Evolutionary conservation across 2,113 vertebrate species (phyloP).

Genomic region (Trogon melanurus): DNA sequence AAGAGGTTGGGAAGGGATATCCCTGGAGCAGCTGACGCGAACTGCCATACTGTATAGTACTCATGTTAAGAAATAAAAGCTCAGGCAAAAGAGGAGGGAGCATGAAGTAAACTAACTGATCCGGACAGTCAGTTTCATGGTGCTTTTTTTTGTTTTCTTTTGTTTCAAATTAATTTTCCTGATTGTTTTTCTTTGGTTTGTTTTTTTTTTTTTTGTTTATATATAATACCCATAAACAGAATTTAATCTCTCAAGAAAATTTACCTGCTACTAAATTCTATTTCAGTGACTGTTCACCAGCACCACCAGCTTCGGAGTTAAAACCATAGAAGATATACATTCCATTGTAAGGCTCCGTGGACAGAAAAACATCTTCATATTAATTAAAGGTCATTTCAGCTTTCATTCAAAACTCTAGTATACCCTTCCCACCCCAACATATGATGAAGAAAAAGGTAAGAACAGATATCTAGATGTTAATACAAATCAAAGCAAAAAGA

Average conservation of each 20-base stretch:
- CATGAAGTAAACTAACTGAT: background rate
- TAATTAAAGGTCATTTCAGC: background rate
- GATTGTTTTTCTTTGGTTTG: background rate
- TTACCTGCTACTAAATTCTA: background rate
- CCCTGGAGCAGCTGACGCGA: background rate
- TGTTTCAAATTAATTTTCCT: no score
- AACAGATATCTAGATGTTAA: background rate
- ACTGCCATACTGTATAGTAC: background rate
- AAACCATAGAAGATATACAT: background rate
- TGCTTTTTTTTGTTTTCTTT: background rate
- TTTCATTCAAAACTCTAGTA: background rate
- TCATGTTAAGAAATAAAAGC: background rate
- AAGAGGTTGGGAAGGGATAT: background rate
- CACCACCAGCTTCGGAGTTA: background rate
- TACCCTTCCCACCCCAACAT: background rate
- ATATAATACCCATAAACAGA: background rate
- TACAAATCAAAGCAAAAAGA: background rate
- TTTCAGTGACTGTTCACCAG: background rate
- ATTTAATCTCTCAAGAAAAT: background rate
- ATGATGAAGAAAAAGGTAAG: background rate
- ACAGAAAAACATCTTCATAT: background rate
- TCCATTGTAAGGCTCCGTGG: background rate
- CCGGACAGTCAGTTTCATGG: background rate
- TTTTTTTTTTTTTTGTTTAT: background rate
- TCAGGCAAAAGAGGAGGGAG: background rate